phyloP scores from a whole-genome alignment of 2,797 vertebrate species.

The Diplodus sargus region DNA sequence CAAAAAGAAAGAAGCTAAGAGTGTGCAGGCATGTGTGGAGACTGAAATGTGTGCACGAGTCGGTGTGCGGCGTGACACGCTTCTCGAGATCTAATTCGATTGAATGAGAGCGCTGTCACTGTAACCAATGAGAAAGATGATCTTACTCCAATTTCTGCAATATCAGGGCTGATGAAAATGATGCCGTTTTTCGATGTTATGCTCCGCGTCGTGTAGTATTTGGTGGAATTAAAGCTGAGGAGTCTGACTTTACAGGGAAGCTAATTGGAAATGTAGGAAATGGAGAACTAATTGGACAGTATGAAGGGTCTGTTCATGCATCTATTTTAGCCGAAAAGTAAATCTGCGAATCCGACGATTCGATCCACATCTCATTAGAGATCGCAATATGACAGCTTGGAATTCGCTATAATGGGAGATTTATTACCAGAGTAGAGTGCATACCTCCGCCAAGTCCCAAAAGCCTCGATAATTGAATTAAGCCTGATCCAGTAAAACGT shows the following conservation, averaged over 20 bases:
- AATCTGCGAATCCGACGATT: slow-evolving; percentile 32
- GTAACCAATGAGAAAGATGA: slow-evolving; percentile 75
- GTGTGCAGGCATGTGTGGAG: slow-evolving; percentile 60
- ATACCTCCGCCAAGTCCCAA: too few species aligned
- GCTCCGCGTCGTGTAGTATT: slow-evolving; percentile 53
- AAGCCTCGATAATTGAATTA: too few species aligned
- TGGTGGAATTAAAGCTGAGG: slow-evolving; percentile 36
- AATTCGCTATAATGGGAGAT: slow-evolving; percentile 10
- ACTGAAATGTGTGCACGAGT: slow-evolving; percentile 47
- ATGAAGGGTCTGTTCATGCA: slow-evolving; percentile 25
- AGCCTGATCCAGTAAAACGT: too few species aligned
- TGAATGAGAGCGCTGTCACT: slow-evolving; percentile 75
- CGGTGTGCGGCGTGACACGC: slow-evolving; percentile 43
- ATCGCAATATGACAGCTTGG: not conserved
- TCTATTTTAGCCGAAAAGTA: slow-evolving; percentile 52
- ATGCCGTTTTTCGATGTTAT: slow-evolving; percentile 63
- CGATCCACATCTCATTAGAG: slow-evolving; percentile 3
- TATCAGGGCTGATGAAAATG: slow-evolving; percentile 71
- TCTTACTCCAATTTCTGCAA: slow-evolving; percentile 65
- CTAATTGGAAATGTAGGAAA: slow-evolving; percentile 63
- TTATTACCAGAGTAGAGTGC: not conserved
- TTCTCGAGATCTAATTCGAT: slow-evolving; percentile 80
- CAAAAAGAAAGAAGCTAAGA: slow-evolving; percentile 48
- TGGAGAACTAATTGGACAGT: slow-evolving; percentile 63
- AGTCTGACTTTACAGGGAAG: slow-evolving; percentile 42